Conservation (phyloP, 2,797 vertebrate species). For the Anguilla megastoma region DNA sequence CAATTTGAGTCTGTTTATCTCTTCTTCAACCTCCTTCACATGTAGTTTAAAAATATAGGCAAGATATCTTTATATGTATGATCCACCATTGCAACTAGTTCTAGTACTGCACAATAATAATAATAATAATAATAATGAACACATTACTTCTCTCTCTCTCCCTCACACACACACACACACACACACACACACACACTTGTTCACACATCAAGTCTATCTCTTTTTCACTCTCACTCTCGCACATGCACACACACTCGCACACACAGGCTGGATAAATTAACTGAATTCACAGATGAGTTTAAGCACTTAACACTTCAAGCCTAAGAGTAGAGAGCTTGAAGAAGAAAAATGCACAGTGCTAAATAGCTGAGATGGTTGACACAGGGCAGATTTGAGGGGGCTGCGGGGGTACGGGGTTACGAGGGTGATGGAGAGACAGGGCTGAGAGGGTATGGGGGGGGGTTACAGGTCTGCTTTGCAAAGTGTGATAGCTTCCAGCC, state of each 20-base stretch:
- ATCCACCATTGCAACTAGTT: neutral
- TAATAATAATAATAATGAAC: neutral
- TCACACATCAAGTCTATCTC: too few relatives aligned
- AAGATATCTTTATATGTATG: neutral
- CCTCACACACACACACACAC: neutral
- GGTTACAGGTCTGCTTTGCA: neutral
- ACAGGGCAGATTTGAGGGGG: neutral
- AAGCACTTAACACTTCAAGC: neutral
- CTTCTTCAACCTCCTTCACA: neutral
- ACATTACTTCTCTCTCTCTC: too few relatives aligned
- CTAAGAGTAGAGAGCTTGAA: neutral
- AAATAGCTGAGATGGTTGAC: neutral
- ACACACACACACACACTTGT: neutral
- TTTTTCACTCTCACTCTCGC: neutral
- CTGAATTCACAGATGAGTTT: neutral
- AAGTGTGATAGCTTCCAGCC: neutral
- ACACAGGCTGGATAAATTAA: neutral
- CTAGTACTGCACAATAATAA: neutral
- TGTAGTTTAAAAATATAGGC: neutral
- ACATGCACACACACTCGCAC: neutral
- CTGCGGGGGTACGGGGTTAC: neutral
- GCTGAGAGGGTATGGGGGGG: neutral
- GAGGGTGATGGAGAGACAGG: neutral
- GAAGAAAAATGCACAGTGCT: neutral
- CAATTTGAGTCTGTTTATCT: neutral